Conservation (phyloP, 1,140 invertebrate genomes). For the Mya arenaria region DNA sequence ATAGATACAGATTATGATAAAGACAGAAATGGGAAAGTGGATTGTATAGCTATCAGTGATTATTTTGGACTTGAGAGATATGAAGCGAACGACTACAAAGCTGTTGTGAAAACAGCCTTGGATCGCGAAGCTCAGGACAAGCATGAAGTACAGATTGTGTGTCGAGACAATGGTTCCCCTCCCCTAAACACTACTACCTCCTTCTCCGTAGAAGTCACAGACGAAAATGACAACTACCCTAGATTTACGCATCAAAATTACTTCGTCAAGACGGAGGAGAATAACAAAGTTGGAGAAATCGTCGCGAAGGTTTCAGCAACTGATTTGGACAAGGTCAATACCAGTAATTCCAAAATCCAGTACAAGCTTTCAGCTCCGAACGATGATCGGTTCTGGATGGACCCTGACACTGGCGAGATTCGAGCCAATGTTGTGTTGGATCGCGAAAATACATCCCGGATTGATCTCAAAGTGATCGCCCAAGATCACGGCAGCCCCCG, state of each 20-base stretch:
- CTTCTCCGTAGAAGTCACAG: slow-evolving; percentile 90
- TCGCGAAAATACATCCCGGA: slow-evolving; percentile 83
- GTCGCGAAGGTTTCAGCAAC: slow-evolving; percentile 61
- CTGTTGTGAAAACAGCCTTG: slow-evolving; percentile 83
- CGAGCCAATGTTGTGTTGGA: slow-evolving; percentile 86
- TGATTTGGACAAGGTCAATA: slow-evolving; percentile 82
- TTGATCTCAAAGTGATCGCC: slow-evolving; percentile 58
- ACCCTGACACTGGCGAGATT: slow-evolving; percentile 92
- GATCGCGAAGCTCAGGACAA: slow-evolving; percentile 89
- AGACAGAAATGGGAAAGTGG: slow-evolving; percentile 72
- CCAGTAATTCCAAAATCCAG: slow-evolving; percentile 58
- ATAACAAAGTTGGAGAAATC: slow-evolving; percentile 65
- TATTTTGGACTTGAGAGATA: slow-evolving; percentile 71
- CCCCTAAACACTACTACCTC: slow-evolving; percentile 88
- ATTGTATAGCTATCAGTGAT: slow-evolving; percentile 67
- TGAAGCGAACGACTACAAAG: slow-evolving; percentile 74
- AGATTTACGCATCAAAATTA: slow-evolving; percentile 83
- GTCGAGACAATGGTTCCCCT: slow-evolving; percentile 90
- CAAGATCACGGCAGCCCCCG: slow-evolving; percentile 91
- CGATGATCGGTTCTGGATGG: slow-evolving; percentile 88
- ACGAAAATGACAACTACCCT: slow-evolving; percentile 95
- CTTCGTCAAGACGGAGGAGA: slow-evolving; percentile 66
- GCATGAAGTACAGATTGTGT: slow-evolving; percentile 90
- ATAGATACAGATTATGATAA: slow-evolving; percentile 68
- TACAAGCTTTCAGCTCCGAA: slow-evolving; percentile 48